A percentile compares a stretch with the other conserved stretches of the same genome.
Conservation (phyloP, 1,140 invertebrate genomes). For the Neuroterus valhalla region DNA sequence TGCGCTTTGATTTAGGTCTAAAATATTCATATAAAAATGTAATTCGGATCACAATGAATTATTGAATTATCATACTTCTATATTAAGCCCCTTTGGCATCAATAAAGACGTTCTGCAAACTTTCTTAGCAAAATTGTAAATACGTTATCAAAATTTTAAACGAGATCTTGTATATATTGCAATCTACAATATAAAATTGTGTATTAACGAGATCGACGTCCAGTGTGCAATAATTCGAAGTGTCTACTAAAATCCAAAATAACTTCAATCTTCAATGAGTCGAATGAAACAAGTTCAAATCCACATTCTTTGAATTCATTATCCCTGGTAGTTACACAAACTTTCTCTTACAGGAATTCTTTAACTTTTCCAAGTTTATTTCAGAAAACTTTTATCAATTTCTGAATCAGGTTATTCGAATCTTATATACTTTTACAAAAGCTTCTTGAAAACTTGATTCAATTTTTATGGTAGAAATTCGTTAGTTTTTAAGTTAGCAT, state of each 20-base stretch:
- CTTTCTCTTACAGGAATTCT: too few species aligned
- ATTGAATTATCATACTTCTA: background rate
- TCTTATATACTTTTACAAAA: too few species aligned
- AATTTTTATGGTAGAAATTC: too few species aligned
- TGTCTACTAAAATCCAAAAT: background rate
- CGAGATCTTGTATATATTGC: slow-evolving; percentile 8
- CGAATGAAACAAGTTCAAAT: too few species aligned
- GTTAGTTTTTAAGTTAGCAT: too few species aligned
- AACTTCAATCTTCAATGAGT: too few species aligned
- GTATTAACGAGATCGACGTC: background rate
- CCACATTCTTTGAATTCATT: too few species aligned
- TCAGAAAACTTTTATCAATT: too few species aligned
- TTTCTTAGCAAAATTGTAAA: slow-evolving; percentile 19
- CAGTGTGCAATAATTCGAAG: background rate
- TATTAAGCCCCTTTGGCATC: background rate
- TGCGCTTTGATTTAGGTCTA: slow-evolving; percentile 23
- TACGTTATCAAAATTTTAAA: slow-evolving; percentile 13
- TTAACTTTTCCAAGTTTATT: too few species aligned
- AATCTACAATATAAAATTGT: slow-evolving; percentile 3
- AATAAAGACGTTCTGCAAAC: slow-evolving; percentile 6
- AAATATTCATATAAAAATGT: slow-evolving; percentile 21
- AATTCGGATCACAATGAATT: slow-evolving; percentile 10
- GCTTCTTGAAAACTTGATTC: too few species aligned
- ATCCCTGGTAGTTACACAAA: too few species aligned
- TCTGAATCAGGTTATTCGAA: too few species aligned